Base-by-base conservation (phyloP, 2,888 invertebrate species). In the Deroplatys truncata region DNA sequence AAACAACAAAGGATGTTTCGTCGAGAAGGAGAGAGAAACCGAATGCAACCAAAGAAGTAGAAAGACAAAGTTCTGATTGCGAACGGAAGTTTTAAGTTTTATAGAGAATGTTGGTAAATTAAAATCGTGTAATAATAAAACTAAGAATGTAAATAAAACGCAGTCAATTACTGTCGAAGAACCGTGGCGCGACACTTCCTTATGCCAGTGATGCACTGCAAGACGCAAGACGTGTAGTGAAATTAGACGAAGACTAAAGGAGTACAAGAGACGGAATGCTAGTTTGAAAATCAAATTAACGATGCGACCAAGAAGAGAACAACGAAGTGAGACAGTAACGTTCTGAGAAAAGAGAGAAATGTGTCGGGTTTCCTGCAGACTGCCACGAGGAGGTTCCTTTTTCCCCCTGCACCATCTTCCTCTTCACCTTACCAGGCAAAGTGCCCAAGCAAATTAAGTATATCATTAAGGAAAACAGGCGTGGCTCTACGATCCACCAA, bases 401-500 rank as follows among this genome's bases (percentile, higher is more conserved):
- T 87, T 87, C 82, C 87, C 29, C 87, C 15, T 20, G 56, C 56
- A 72, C 56, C 56, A 20, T 87, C 87, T 87, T 87, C 83, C 87
- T 87, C 87, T 20, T 29, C 87, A 87, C 87, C 87, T 87, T 87
- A 43, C 87, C 89, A 89, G 85, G 82, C 89, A 89, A 72, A 83
- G 88, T 85, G 89, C 84, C 84, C 84, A 84, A 85, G 85, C 89
- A 89, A 89, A 85, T 89, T 88, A 89, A 89, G 88, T 89, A 89
- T 88, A 89, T 89, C 88, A 89, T 89, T 89, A 89, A 85, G 85
- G 83, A 87, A 83, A 87, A 72, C 56, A 72, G 56, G 56, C 56
- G 56, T 72, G 56, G 56, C 56, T 72, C 56, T 72, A 72, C 56
- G 56, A 72, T 72, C 56, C 25, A 7, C 56, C 16, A 72, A 72